Evolutionary conservation across 2,797 vertebrate genomes (phyloP).

Genomic region (Melanotaenia boesemani): DNA sequence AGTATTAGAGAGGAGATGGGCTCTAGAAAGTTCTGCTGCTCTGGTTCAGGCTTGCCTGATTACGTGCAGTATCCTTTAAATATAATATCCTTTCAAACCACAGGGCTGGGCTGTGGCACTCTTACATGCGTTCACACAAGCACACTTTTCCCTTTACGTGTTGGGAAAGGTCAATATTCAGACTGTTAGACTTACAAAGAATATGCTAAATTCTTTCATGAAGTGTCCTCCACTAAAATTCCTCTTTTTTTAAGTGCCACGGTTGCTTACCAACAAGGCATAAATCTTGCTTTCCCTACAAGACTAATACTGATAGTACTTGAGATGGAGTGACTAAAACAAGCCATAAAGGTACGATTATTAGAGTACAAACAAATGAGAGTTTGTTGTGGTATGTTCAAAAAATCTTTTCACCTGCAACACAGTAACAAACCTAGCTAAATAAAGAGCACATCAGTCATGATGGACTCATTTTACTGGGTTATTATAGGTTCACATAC

Average conservation of each 20-base stretch:
- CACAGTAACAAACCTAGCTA: too few species aligned
- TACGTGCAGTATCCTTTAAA: slow-evolving; percentile 87
- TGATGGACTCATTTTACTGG: too few species aligned
- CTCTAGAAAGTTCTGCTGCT: slow-evolving; percentile 83
- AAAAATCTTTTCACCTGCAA: too few species aligned
- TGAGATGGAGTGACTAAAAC: not conserved
- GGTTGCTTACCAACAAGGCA: not conserved
- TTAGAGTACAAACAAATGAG: not conserved
- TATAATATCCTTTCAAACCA: slow-evolving; percentile 82
- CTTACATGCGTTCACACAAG: slow-evolving; percentile 5
- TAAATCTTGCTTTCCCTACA: not conserved
- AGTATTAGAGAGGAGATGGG: slow-evolving; percentile 89
- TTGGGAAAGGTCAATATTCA: slow-evolving; percentile 44
- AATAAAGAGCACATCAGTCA: too few species aligned
- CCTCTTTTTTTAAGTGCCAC: not conserved
- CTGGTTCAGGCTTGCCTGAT: slow-evolving; percentile 77
- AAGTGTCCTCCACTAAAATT: not conserved
- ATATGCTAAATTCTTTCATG: not conserved
- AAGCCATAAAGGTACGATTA: not conserved
- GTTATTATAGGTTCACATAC: too few species aligned
- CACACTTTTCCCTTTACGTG: slow-evolving; percentile 62
- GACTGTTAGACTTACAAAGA: not conserved
- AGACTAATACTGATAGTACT: not conserved
- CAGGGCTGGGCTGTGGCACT: slow-evolving; percentile 1
- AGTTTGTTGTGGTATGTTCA: too few species aligned